phyloP scores from a whole-genome alignment of 1,140 invertebrate genomes.

The Eciton burchellii region DNA sequence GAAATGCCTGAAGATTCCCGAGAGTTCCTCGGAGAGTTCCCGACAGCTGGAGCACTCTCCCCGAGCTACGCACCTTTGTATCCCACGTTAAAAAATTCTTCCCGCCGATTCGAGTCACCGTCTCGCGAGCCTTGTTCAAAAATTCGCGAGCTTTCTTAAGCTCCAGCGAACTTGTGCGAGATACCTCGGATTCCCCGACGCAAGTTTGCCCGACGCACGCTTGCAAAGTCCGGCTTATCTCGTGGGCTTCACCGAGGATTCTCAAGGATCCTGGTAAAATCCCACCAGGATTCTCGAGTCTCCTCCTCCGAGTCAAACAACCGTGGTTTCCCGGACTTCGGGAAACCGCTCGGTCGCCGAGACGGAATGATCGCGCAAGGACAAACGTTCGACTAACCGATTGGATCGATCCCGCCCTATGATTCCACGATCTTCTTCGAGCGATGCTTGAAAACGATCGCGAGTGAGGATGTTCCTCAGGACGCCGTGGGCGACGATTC shows the following conservation, averaged over 20 bases:
- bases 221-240: slow-evolving; percentile 32
- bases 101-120: background rate
- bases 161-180: slow-evolving; percentile 22
- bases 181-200: slow-evolving; percentile 39
- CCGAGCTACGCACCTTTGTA: slow-evolving; percentile 24
- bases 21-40: slow-evolving; percentile 7
- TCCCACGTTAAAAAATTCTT: slow-evolving; percentile 16
- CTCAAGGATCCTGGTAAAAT: slow-evolving; percentile 34
- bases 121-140: slow-evolving; percentile 41
- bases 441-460: background rate
- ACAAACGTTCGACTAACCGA: too few relatives aligned
- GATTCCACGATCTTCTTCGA: background rate
- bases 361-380: background rate
- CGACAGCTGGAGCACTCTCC: slow-evolving; percentile 22
- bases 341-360: background rate
- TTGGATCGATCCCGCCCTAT: slow-evolving; percentile 18
- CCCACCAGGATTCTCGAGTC: slow-evolving; percentile 2
- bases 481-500: slow-evolving; percentile 27
- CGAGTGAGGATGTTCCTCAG: background rate
- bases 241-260: slow-evolving; percentile 16
- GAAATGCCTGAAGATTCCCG: slow-evolving; percentile 9
- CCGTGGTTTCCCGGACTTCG: slow-evolving; percentile 24
- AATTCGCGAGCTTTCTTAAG: slow-evolving; percentile 36
- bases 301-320: background rate
- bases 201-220: slow-evolving; percentile 3